Base-by-base conservation (phyloP, 2,797 vertebrate genomes). In the Lophius americanus region DNA sequence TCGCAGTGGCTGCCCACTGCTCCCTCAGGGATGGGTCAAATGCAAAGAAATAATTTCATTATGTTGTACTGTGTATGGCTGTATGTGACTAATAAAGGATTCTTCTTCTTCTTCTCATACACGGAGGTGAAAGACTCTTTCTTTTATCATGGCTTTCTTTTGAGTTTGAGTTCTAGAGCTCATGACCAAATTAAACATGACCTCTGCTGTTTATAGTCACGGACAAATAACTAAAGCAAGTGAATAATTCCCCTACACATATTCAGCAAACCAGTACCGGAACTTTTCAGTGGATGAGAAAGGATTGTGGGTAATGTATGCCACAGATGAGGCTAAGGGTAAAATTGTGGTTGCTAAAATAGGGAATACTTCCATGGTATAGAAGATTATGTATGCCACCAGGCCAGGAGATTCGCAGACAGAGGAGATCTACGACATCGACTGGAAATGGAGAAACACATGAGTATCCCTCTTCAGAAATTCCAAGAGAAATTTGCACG, bases 281-380 rank as follows among this genome's bases (percentile, higher is more conserved):
- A 88, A 94, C 75, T 89, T 93, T 60, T 85, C 90, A 51, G 82
- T 81, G 0, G 93, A 94, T 78, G 92, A 95, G 70, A 85, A 81
- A 13, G 90, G 87, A 1, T 66, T 93, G 13, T 94, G 88, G 92
- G 82, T 92, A 35, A 85, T 92, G n/a, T 94, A 91, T 46, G 82
- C 88, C 46, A 88, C 91, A 0, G 89, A 87, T 6, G 58, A 76
- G 13, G 70, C 82, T n/a, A 89, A 68, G 3, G 91, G 91, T n/a
- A 93, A 90, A 48, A 76, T 90, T n/a, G 72, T 89, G 11, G 50
- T 94, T 5, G 87, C 87, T 49, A 90, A 86, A 58, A 73, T 91
- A 5, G 80, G 74, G 4, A 88, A 91, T 5, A 48, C 84, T 1
- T 92, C 91, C 68, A 85, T 89, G 86, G 69, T 69, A 12, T 89